Evolutionary conservation across 2,797 vertebrate species (phyloP).

Genomic region (Podarcis lilfordi): DNA sequence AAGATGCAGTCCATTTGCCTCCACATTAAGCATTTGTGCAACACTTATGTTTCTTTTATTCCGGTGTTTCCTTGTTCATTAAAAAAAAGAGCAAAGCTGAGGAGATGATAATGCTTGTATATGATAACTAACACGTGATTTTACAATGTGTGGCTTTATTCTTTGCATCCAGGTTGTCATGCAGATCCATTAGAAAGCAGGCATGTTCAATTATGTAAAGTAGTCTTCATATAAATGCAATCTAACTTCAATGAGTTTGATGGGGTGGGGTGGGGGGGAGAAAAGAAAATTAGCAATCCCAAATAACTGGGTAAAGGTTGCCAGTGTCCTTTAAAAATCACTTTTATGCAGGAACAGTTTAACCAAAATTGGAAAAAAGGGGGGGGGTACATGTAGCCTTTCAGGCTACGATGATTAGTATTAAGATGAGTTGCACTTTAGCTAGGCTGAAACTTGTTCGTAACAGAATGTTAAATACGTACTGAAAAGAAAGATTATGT

Average conservation of each 20-base stretch:
- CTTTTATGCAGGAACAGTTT: slow-evolving; percentile 72
- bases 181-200: slow-evolving; percentile 20
- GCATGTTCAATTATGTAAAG: slow-evolving; percentile 39
- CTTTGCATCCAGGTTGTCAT: slow-evolving; percentile 34
- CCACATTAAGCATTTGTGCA: background rate
- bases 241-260: slow-evolving; percentile 29
- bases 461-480: slow-evolving; percentile 96
- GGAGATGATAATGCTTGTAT: slow-evolving; percentile 22
- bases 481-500: slow-evolving; percentile 93
- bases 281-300: slow-evolving; percentile 28
- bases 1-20: background rate
- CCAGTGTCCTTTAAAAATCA: slow-evolving; percentile 71
- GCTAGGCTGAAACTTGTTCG: slow-evolving; percentile 89
- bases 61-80: background rate
- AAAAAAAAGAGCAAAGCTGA: background rate
- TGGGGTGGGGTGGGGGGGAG: fast-evolving
- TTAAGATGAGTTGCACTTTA: slow-evolving; percentile 80
- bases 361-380: slow-evolving; percentile 63
- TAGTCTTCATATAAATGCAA: slow-evolving; percentile 35
- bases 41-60: background rate
- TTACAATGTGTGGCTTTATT: slow-evolving; percentile 62
- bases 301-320: slow-evolving; percentile 35
- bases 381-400: slow-evolving; percentile 69
- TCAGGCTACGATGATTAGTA: slow-evolving; percentile 75
- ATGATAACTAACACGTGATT: slow-evolving; percentile 32